phyloP scores from a whole-genome alignment of 2,797 vertebrate genomes.

The Enteromius viviparus region DNA sequence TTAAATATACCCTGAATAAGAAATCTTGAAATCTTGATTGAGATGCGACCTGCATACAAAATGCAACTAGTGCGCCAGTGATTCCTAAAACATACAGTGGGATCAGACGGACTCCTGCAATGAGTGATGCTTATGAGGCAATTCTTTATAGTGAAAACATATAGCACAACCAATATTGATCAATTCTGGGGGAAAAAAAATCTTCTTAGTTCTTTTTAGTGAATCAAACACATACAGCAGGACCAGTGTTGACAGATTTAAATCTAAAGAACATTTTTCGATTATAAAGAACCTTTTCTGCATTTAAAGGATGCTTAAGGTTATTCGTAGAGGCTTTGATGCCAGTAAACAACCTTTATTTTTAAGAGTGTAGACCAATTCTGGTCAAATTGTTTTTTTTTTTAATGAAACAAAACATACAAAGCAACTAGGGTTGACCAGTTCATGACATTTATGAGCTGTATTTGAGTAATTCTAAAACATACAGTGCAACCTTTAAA shows the following conservation, averaged over 20 bases:
- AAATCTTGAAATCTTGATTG: background rate
- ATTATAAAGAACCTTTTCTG: too few species aligned
- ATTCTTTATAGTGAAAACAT: background rate
- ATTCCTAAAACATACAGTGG: background rate
- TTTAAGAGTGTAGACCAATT: too few species aligned
- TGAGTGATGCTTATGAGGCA: background rate
- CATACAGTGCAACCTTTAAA: background rate
- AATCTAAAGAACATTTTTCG: too few species aligned
- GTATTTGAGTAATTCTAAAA: background rate
- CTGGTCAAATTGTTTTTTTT: background rate
- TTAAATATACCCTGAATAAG: background rate
- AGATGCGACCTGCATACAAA: background rate
- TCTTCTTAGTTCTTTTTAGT: background rate
- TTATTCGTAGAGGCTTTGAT: too few species aligned
- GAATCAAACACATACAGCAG: background rate
- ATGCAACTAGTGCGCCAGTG: background rate
- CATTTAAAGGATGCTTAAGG: too few species aligned
- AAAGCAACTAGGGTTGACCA: background rate
- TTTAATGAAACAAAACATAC: background rate
- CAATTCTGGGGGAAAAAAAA: background rate
- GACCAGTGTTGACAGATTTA: background rate
- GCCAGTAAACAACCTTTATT: too few species aligned
- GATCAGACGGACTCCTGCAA: background rate
- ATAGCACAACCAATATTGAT: background rate
- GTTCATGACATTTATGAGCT: background rate